Base-by-base conservation (phyloP, 1,140 invertebrate genomes). In the Atta colombica region DNA sequence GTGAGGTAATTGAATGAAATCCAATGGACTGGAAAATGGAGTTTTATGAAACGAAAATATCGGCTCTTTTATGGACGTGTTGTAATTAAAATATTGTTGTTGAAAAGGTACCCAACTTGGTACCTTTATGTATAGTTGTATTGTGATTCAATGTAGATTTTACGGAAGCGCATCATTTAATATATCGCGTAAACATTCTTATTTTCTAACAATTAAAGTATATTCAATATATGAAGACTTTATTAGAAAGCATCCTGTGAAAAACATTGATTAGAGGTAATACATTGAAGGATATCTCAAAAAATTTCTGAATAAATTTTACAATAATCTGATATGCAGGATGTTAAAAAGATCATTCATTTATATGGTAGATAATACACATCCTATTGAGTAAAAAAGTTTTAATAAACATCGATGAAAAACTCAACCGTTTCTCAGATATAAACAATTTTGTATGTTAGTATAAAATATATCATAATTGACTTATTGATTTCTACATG, bases 71-170 rank as follows among this genome's bases (percentile, higher is more conserved):
- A 61, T 55, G 25, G 18, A 60, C 53, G 39, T 45, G 69, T 58
- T 81, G 78, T 75, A 84, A 84, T 84, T 84, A 84, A 84, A 84
- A 84, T 84, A 84, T 84, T 84, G 80, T 63, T 84, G 21, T 21
- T 21, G 21, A 21, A 21, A 21, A 21, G 21, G 21, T 21, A 21
- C 21, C 25, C 80, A 28, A 74, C 28, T 39, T 74, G 21, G 4
- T 84, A 45, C 55, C 55, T 75, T 84, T 31, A 45, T 49, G 8
- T 31, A 14, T 39, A 58, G 18, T 35, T 75, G 69, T 49, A 61
- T n/a, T 72, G 21, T 45, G 51, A 80, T 66, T 68, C 12, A 39
- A 14, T 12, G 16, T 18, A n/a, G 28, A 63, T 84, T 74, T 60
- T 31, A 82, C 21, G n/a, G 21, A 82, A 6, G 25, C 39, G 55